Base-by-base conservation (phyloP, 2,113 vertebrate genomes). In the Thryonomys swinderianus region DNA sequence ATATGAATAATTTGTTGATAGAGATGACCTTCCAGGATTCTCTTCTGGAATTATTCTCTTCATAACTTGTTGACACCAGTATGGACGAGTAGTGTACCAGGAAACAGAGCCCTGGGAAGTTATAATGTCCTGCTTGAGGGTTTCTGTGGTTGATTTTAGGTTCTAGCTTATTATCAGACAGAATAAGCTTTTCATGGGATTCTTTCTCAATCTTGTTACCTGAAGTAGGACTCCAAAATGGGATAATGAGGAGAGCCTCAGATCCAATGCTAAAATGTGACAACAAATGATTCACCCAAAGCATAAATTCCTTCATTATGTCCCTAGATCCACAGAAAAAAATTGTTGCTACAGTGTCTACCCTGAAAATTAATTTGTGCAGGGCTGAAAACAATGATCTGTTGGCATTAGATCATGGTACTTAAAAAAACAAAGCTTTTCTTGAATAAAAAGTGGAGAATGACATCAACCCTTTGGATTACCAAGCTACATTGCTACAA, bases 401-500 rank as follows among this genome's bases (percentile, higher is more conserved):
- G 34, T 93, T 90, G 93, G 84, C 92, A 62, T 30, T 81, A 73
- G 55, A 85, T 48, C 17, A 17, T 37, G 62, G 62, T n/a, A 90
- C 45, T 95, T 78, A 93, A 84, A 45, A 79, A 95, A 81, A 84
- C 88, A 88, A 96, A 92, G 42, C 34, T 76, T 91, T 85, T 88
- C 69, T 88, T 92, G 74, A 96, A 42, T 86, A 85, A 95, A 90
- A 95, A 89, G 37, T 81, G n/a, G 53, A 91, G 62, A 69, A 59
- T 93, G 90, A 97, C 80, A 87, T 95, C 92, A 97, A 71, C 85
- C 94, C 67, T 93, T 95, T 96, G 83, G 79, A 74, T 88, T 82
- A 96, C 90, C 59, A 90, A 86, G 32, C 81, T 92, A 48, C 18
- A 79, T 86, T 91, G n/a, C 53, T 95, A 78, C 67, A 91, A 48